These are phyloP conservation scores for Euura saliciscinereae DNA, from an alignment of 1,140 invertebrate genomes.

Conservation along the genomic window DNA sequence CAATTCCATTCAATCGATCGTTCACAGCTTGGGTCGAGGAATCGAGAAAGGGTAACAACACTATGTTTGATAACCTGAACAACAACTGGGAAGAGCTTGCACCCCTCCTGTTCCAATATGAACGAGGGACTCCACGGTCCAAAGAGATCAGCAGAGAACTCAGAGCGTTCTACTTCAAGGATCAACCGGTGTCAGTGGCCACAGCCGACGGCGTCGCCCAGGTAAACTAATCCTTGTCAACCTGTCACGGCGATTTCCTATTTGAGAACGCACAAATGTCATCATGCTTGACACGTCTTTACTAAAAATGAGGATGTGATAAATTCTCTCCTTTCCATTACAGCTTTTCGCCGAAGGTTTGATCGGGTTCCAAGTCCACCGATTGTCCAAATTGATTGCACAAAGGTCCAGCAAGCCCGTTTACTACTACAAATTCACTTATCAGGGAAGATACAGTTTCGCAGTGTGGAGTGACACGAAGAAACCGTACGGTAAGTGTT, in stretches of 20 bases:
- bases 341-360: no score
- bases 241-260: background rate
- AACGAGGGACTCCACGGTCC: conserved; percentile 54
- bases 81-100: conserved; percentile 60
- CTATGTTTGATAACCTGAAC: conserved; percentile 54
- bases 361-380: conserved; percentile 59
- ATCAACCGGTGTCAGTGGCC: conserved; percentile 42
- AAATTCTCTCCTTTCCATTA: no score
- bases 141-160: conserved; percentile 57
- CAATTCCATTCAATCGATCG: conserved; percentile 19
- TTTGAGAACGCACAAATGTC: background rate
- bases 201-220: conserved; percentile 41
- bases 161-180: conserved; percentile 55
- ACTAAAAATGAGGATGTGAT: conserved; percentile 9
- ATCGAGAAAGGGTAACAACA: conserved; percentile 43
- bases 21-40: conserved; percentile 48
- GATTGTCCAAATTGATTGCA: conserved; percentile 58
- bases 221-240: conserved; percentile 17
- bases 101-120: conserved; percentile 64
- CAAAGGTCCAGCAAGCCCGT: conserved; percentile 53
- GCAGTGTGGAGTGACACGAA: conserved; percentile 55
- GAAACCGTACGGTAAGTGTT: conserved; percentile 52
- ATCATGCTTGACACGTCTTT: background rate
- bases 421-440: conserved; percentile 64
- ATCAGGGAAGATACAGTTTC: conserved; percentile 62